Evolutionary conservation across 2,797 vertebrate genomes (phyloP).

Genomic region (Cuniculus paca): DNA sequence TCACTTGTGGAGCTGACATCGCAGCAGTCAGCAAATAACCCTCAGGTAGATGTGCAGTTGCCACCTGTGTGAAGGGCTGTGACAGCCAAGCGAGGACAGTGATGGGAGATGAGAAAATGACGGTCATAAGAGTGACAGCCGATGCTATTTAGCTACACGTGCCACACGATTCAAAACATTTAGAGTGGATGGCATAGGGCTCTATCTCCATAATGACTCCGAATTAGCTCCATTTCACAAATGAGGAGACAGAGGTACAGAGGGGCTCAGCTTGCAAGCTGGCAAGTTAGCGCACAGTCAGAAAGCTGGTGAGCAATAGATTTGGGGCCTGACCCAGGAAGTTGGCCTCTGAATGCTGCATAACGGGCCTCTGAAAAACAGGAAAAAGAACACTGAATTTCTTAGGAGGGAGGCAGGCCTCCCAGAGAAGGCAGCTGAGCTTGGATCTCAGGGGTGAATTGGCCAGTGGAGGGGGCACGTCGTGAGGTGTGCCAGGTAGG

Average conservation of each 20-base stretch:
- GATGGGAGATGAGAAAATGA: not conserved
- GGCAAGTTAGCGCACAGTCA: not conserved
- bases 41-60: not conserved
- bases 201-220: not conserved
- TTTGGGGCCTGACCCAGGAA: not conserved
- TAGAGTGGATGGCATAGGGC: not conserved
- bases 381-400: not conserved
- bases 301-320: not conserved
- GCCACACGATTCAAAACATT: not conserved
- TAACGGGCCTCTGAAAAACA: not conserved
- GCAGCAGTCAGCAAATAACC: not conserved
- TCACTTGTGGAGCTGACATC: not conserved
- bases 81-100: not conserved
- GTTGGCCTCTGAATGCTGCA: not conserved
- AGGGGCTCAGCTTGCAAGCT: not conserved
- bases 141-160: rapidly evolving
- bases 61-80: not conserved
- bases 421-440: not conserved
- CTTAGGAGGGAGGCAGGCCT: not conserved
- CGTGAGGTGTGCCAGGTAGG: not conserved
- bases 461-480: too few relatives aligned
- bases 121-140: not conserved
- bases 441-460: not conserved
- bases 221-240: not conserved
- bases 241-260: not conserved